Evolutionary conservation across 2,888 invertebrate genomes (phyloP).

Genomic region (Metallyticus violacea): DNA sequence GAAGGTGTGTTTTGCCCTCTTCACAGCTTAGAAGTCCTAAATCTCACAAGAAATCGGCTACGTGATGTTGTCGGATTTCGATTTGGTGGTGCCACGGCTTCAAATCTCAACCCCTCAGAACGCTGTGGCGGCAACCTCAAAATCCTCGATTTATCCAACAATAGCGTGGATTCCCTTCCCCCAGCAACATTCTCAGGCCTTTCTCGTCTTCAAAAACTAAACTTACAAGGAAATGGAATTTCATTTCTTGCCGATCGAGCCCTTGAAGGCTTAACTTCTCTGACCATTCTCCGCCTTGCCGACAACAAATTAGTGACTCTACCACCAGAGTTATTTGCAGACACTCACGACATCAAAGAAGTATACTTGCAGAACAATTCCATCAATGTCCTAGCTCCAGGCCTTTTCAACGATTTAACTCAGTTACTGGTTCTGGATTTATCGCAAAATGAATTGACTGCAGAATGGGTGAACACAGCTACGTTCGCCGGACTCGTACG

Average conservation of each 20-base stretch:
- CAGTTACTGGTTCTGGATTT: slow-evolving; percentile 74
- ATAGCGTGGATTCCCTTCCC: slow-evolving; percentile 72
- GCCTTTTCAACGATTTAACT: slow-evolving; percentile 71
- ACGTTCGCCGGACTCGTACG: slow-evolving; percentile 75
- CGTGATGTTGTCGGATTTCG: slow-evolving; percentile 71
- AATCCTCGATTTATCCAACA: slow-evolving; percentile 71
- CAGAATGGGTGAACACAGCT: slow-evolving; percentile 78
- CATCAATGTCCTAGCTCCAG: slow-evolving; percentile 75
- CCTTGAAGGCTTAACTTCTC: slow-evolving; percentile 68
- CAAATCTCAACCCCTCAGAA: slow-evolving; percentile 54
- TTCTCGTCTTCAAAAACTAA: slow-evolving; percentile 67
- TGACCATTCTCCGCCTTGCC: slow-evolving; percentile 72
- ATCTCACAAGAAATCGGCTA: slow-evolving; percentile 76
- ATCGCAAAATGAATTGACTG: slow-evolving; percentile 74
- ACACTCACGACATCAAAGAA: slow-evolving; percentile 73
- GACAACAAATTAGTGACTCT: slow-evolving; percentile 77
- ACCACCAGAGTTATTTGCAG: slow-evolving; percentile 78
- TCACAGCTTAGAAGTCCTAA: slow-evolving; percentile 68
- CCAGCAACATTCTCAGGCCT: slow-evolving; percentile 69
- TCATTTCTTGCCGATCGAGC: slow-evolving; percentile 74
- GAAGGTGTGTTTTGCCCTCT: slow-evolving; percentile 75
- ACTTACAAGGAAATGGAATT: slow-evolving; percentile 74
- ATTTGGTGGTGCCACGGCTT: slow-evolving; percentile 55
- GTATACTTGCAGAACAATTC: slow-evolving; percentile 80
- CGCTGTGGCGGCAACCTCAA: slow-evolving; percentile 69